These are phyloP conservation scores for Heliconius congener DNA, from an alignment of 1,140 invertebrate genomes.

Conservation along the genomic window DNA sequence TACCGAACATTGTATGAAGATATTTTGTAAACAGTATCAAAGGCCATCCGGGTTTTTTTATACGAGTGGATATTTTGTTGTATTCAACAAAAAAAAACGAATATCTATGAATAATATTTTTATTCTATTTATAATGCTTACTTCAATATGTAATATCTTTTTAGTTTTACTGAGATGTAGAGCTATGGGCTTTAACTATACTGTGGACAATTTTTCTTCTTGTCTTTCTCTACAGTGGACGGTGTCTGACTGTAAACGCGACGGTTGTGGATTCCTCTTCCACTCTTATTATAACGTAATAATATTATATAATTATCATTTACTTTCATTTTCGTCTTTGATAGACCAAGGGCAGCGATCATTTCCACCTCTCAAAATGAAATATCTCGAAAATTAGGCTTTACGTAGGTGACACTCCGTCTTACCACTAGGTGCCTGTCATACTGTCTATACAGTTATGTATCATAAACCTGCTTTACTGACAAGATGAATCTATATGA, in stretches of 20 bases:
- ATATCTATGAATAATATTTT: background rate
- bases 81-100: background rate
- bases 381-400: background rate
- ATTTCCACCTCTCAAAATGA: background rate
- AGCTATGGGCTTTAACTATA: no score
- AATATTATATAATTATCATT: no score
- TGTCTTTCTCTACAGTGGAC: background rate
- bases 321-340: background rate
- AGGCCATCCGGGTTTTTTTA: conserved; percentile 23
- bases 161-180: background rate
- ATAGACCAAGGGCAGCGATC: background rate
- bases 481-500: no score
- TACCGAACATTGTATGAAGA: conserved; percentile 20
- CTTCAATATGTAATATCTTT: background rate
- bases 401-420: no score
- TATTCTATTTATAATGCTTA: background rate
- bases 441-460: background rate
- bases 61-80: background rate
- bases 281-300: no score
- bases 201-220: no score
- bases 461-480: background rate
- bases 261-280: background rate
- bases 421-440: background rate
- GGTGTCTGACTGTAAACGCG: background rate
- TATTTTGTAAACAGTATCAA: conserved; percentile 31